Base-by-base conservation (phyloP, 2,888 invertebrate genomes). In the Himalopsyche tibetana region DNA sequence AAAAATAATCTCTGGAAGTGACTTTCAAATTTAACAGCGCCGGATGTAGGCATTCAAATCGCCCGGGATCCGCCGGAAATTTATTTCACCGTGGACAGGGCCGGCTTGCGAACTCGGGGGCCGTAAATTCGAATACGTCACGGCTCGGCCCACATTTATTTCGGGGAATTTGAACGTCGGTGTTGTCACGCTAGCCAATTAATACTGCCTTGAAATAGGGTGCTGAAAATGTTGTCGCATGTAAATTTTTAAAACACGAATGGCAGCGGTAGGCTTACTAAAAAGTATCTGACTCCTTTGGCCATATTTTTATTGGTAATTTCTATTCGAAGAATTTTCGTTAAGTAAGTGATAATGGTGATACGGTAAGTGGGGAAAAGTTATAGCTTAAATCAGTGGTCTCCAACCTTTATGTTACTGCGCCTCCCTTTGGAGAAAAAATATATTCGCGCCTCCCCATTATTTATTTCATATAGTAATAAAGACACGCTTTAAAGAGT, bases 1-100 rank as follows among this genome's bases (percentile, higher is more conserved):
- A 42, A 51, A 51, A 51, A 51, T 51, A 51, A 63, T 63, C 63
- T 63, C 19, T 63, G 63, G 63, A 63, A 63, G 63, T 63, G 63
- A 63, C 63, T 63, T 63, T 63, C 63, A 63, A 63, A 63, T 63
- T 63, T 28, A 63, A 63, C 63, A 63, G 63, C 63, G 63, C 63
- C 63, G 63, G 63, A 63, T 63, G 63, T 63, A 63, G 63, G 63
- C 63, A 63, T 63, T 63, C 63, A 63, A 63, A 63, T 19, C 28
- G 63, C 19, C 63, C 63, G 63, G 63, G 63, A 63, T 63, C 28
- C 28, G 63, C 63, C 63, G 63, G 63, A 63, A 63, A 63, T 63
- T 63, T 63, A 63, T 63, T 63, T 63, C 63, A n/a, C 63, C 63
- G 63, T n/a, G 63, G 28, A 63, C 63, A 63, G 63, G 63, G 63